Evolutionary conservation across 2,888 invertebrate genomes (phyloP), one percentile per base, ranked within the genome.

Genomic region (Drosophila paramelanica): DNA sequence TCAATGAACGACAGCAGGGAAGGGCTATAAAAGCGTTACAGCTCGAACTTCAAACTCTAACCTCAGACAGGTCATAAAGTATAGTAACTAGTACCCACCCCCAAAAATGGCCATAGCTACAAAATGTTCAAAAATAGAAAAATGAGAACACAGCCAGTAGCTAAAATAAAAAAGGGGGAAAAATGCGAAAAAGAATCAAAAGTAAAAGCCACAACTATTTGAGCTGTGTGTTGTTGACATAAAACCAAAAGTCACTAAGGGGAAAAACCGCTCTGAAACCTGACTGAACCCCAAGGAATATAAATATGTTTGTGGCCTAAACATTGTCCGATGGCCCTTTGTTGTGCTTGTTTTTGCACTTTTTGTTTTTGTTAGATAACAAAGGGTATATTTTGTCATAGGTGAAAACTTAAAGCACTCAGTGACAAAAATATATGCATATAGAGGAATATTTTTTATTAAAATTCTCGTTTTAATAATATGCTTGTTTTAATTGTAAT

Each of bases 11-110:
- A 57, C 59, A 46, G 61, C 52, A 59, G 60, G 53, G 41, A 58
- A 33, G 50, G 52, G 46, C 62, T 66, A 79, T 79, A 68, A 86
- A 77, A 73, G 59, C 47, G 58, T 61, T 62, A 50, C 59, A 50
- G 67, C 70, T 56, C 60, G 58, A 87, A 72, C 79, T 87, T 69
- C 61, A 66, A 84, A 70, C 88, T 73, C 77, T 67, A 77, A 88
- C 85, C 73, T 65, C 23, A 25, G 17, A 7, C 56, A 46, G 52
- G 43, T 56, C 56, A 67, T 64, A 58, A 66, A 67, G 53, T 47
- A 50, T 56, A 46, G 52, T 61, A 46, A 47, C 47, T 56, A 46
- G 52, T 58, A 46, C 25, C 47, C 11, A 39, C 13, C 33, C 10
- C 25, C 17, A 36, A 51, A 36, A 25, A 23, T 13, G 50, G 6